Percentiles rank a stretch among this genome's conserved stretches.
Conservation (phyloP, 37 sponge, comb jelly and placozoan species). For the Cliona cf. orientalis region DNA sequence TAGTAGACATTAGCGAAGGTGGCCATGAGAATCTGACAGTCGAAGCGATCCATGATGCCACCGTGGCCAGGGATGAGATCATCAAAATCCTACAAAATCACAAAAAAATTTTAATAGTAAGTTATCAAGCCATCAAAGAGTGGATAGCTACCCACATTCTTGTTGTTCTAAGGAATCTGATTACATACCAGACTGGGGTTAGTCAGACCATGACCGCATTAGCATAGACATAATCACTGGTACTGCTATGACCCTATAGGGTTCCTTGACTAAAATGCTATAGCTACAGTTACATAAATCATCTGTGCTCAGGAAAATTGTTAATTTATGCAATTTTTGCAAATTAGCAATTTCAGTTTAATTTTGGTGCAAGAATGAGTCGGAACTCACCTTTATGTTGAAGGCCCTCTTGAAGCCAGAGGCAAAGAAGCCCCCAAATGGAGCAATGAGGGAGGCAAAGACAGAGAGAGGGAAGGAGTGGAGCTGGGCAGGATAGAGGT, state of each 20-base stretch:
- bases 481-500: constrained; percentile 79
- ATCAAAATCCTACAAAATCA: constrained; percentile 82
- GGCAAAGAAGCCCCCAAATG: constrained; percentile 99
- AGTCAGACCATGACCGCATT: too few species aligned
- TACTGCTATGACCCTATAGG: too few species aligned
- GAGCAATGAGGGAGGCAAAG: constrained; percentile 97
- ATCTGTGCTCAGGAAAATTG: too few species aligned
- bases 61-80: constrained; percentile 99
- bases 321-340: neutral
- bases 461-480: constrained; percentile 87
- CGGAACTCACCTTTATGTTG: constrained; percentile 75
- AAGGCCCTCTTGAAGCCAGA: constrained; percentile 98
- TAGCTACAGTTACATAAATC: too few species aligned
- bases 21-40: constrained; percentile 97
- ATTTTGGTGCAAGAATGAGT: neutral
- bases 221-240: too few species aligned
- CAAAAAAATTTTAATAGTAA: neutral
- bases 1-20: constrained; percentile 96
- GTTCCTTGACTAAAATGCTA: too few species aligned
- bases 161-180: too few species aligned
- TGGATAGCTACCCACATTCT: too few species aligned
- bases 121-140: too few species aligned
- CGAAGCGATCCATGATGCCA: constrained; percentile 95
- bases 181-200: too few species aligned
- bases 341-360: neutral